Base-by-base conservation (phyloP, 2,888 invertebrate genomes). In the Patella pellucida region DNA sequence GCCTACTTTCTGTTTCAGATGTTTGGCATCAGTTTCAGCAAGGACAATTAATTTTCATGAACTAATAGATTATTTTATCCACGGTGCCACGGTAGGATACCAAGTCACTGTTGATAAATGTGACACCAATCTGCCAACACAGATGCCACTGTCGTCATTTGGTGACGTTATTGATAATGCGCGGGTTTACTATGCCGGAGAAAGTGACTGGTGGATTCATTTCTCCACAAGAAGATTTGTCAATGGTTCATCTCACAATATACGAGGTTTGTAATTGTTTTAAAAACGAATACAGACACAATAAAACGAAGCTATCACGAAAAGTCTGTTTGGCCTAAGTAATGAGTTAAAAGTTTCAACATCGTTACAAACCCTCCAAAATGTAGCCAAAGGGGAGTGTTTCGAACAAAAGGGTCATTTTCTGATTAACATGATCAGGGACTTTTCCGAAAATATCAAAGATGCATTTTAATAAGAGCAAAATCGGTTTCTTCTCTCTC, bases 91-190 rank as follows among this genome's bases (percentile, higher is more conserved):
- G 1, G 62, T 62, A 12, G 62, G 62, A 12, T 62, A 62, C 62
- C 23, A 14, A 14, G 62, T 62, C 1, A 3, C 62, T 23, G 3
- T 62, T 11, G 23, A 62, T 62, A 62, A 62, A 19, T 62, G 62
- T 62, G 14, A 11, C 14, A 9, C 23, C 19, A 62, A 19, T 23
- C 12, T 62, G 23, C 62, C 62, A 0, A 19, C 19, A 62, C 23
- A 62, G 23, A 23, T 62, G 23, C 19, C 62, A 9, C 19, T 23
- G 23, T 62, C 11, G 11, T 62, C 62, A 11, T 62, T 62, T 62
- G 62, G 62, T 23, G 62, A 62, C 23, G 62, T 62, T 62, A 62
- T 62, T 62, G 62, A 62, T 23, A 62, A 62, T 62, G 62, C 62
- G 1, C 23, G 62, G 14, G 62, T 62, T 23, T 62, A 62, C 23